A percentile compares a stretch with the other conserved stretches of the same genome.
These are phyloP conservation scores for Protaetia brevitarsis DNA, from an alignment of 1,140 invertebrate species.

Conservation along the genomic window DNA sequence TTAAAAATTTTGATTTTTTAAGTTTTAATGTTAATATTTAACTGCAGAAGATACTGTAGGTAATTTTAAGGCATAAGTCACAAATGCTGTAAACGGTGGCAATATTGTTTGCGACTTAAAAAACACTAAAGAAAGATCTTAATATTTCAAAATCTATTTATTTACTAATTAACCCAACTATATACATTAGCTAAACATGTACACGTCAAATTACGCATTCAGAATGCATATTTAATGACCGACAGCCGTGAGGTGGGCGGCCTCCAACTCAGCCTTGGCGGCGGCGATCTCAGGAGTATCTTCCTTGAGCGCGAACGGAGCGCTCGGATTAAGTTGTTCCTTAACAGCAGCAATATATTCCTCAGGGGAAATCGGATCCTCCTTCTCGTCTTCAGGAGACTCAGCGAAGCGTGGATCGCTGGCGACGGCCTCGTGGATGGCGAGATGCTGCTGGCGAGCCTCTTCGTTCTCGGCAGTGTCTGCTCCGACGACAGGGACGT, in stretches of 20 bases:
- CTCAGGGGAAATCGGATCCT: neutral
- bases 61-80: no score
- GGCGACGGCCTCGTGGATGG: neutral
- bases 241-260: neutral
- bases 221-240: neutral
- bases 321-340: neutral
- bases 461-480: conserved; percentile 15
- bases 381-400: neutral
- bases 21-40: no score
- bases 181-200: neutral
- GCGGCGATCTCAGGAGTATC: neutral
- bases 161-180: neutral
- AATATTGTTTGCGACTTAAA: no score
- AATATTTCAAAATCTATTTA: no score
- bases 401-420: neutral
- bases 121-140: no score
- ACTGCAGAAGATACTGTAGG: no score
- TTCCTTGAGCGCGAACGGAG: neutral
- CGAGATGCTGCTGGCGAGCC: neutral
- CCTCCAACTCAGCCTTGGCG: neutral
- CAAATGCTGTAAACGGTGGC: no score
- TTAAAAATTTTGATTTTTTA: no score
- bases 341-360: neutral
- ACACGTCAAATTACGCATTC: neutral
- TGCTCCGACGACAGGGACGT: neutral